Evolutionary conservation across 2,888 invertebrate genomes (phyloP).

Genomic region (Drosophila merina): DNA sequence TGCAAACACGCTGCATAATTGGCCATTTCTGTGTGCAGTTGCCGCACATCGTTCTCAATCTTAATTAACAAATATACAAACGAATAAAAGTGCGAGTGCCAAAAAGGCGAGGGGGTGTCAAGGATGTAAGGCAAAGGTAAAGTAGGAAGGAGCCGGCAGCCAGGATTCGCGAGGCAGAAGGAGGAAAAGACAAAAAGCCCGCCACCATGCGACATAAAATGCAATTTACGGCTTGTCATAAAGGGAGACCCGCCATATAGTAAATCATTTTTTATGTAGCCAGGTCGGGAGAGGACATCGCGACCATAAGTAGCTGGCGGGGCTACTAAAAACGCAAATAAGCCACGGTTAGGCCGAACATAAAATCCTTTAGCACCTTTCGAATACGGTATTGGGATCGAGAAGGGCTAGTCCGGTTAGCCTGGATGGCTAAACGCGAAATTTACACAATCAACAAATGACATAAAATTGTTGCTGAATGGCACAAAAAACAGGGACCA

Average conservation of each 20-base stretch:
- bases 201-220: conserved; percentile 72
- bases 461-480: conserved; percentile 72
- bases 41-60: conserved; percentile 77
- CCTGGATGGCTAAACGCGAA: conserved; percentile 70
- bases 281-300: conserved; percentile 38
- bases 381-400: conserved; percentile 50
- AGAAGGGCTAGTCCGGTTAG: conserved; percentile 29
- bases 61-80: conserved; percentile 78
- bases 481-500: conserved; percentile 34
- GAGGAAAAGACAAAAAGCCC: conserved; percentile 38
- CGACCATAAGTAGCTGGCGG: conserved; percentile 56
- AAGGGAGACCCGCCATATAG: conserved; percentile 77
- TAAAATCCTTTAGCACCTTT: conserved; percentile 80
- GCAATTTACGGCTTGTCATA: conserved; percentile 80
- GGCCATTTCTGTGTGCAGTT: conserved; percentile 75
- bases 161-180: conserved; percentile 1
- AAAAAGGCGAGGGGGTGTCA: conserved; percentile 12
- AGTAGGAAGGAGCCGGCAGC: too few species aligned
- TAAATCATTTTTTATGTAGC: conserved; percentile 81
- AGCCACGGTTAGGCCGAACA: conserved; percentile 76
- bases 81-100: conserved; percentile 55
- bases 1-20: conserved; percentile 73
- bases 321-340: conserved; percentile 71
- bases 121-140: background rate
- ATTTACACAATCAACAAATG: conserved; percentile 77